Evolutionary conservation across 2,888 invertebrate genomes (phyloP).

Genomic region (Steromphala cineraria): DNA sequence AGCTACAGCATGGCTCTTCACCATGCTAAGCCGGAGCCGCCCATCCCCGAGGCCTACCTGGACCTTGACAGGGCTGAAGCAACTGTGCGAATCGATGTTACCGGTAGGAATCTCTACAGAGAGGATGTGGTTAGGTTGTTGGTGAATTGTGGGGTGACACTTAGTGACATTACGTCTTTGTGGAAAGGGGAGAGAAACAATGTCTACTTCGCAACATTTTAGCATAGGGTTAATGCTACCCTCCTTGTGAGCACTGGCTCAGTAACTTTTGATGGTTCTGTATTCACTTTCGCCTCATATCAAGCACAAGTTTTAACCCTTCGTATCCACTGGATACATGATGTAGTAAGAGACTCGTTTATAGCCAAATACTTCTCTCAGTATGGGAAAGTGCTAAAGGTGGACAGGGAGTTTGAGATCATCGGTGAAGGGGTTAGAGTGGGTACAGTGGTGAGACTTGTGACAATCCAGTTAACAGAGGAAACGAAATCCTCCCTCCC

Average conservation of each 20-base stretch:
- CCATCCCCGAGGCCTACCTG: background rate
- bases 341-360: background rate
- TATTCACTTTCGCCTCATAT: too few species aligned
- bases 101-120: background rate
- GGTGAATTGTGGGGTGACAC: background rate
- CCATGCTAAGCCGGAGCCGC: too few species aligned
- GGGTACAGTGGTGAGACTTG: background rate
- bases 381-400: background rate
- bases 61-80: background rate
- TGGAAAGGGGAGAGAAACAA: too few species aligned
- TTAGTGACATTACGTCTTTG: background rate
- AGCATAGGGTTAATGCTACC: too few species aligned
- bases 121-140: background rate
- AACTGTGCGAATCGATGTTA: too few species aligned
- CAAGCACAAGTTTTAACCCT: too few species aligned
- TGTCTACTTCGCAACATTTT: too few species aligned
- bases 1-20: too few species aligned
- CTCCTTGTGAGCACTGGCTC: too few species aligned
- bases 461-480: background rate
- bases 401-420: background rate
- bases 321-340: background rate
- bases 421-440: background rate
- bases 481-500: background rate
- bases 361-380: background rate
- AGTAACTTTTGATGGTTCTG: too few species aligned